These are phyloP conservation scores for Sphaeridia pumilis DNA, from an alignment of 2,888 invertebrate species.

Conservation along the genomic window DNA sequence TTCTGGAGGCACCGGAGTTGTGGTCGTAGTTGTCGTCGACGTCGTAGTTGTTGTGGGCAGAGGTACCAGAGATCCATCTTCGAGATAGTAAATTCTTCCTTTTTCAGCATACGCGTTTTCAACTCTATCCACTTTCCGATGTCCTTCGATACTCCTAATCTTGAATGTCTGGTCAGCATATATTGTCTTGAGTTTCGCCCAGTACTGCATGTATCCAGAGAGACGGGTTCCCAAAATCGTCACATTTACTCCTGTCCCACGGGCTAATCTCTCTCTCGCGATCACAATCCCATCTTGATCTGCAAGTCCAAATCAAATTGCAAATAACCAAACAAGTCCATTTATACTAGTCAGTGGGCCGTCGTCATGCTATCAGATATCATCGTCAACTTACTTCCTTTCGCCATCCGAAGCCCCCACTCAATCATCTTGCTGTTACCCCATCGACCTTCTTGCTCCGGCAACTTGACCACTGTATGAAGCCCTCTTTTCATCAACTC, in stretches of 20 bases:
- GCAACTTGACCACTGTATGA: slow-evolving; percentile 51
- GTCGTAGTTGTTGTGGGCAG: slow-evolving; percentile 56
- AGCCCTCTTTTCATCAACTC: slow-evolving; percentile 60
- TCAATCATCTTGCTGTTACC: slow-evolving; percentile 41
- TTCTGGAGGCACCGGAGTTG: slow-evolving; percentile 2
- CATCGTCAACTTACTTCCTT: too few relatives aligned
- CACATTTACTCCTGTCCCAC: slow-evolving; percentile 71
- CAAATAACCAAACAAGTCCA: too few relatives aligned
- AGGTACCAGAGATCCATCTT: slow-evolving; percentile 64
- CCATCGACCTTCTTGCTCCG: slow-evolving; percentile 44
- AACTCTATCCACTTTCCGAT: slow-evolving; percentile 34
- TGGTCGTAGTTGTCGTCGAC: slow-evolving; percentile 44
- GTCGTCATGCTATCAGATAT: too few relatives aligned
- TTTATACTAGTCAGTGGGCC: slow-evolving; percentile 32
- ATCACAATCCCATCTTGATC: slow-evolving; percentile 32
- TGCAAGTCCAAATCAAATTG: too few relatives aligned
- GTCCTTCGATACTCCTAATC: slow-evolving; percentile 51
- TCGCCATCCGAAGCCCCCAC: slow-evolving; percentile 54
- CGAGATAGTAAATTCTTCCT: slow-evolving; percentile 63
- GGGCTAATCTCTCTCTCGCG: slow-evolving; percentile 55
- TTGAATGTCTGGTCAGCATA: slow-evolving; percentile 53
- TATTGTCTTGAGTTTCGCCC: slow-evolving; percentile 56
- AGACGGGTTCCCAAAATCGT: slow-evolving; percentile 62
- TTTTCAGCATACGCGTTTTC: slow-evolving; percentile 58
- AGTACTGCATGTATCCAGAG: slow-evolving; percentile 61